Base-by-base conservation (phyloP, 2,797 vertebrate species). In the Argya squamiceps region DNA sequence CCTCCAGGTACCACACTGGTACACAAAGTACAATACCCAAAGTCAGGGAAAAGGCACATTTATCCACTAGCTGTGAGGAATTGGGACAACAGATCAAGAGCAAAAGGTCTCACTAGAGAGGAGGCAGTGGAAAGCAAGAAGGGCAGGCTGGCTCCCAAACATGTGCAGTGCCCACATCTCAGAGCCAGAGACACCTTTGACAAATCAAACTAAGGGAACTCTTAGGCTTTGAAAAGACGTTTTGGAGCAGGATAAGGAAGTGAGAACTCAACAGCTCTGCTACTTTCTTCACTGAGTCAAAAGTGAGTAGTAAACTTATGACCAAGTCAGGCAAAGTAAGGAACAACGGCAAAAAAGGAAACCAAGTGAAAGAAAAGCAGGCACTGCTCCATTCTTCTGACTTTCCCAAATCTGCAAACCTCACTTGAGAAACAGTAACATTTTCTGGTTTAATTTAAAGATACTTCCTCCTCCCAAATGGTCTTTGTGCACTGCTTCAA, bases 11-110 rank as follows among this genome's bases (percentile, higher is more conserved):
- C 49, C 46, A 49, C 1, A 22, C 0, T 3, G 46, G 27, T 15
- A 69, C 43, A 49, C 41, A 58, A 26, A 76, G 55, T 0, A 44
- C 37, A 83, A 6, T 2, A 15, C 1, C 62, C 65, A 92, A 74
- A 93, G 87, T 86, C 92, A 89, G 39, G 14, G 41, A 55, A 95
- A 95, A 85, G 87, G 67, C 64, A 85, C 50, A 74, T 75, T 64
- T 55, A 64, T 84, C 49, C 34, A 49, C 34, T 3, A 52, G 36
- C 26, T 53, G 1, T 9, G 22, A 93, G 62, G 74, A 93, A 88
- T 26, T 11, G 65, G 46, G 78, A 13, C 14, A 82, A 15, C 7
- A 70, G 43, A 69, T 11, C 2, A 39, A 56, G 60, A 88, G 78
- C 12, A 49, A 8, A 43, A 12, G 8, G 30, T 26, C 8, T 50